Evolutionary conservation across 2,113 vertebrate species (phyloP).

Genomic region (Pyrgilauda ruficollis): DNA sequence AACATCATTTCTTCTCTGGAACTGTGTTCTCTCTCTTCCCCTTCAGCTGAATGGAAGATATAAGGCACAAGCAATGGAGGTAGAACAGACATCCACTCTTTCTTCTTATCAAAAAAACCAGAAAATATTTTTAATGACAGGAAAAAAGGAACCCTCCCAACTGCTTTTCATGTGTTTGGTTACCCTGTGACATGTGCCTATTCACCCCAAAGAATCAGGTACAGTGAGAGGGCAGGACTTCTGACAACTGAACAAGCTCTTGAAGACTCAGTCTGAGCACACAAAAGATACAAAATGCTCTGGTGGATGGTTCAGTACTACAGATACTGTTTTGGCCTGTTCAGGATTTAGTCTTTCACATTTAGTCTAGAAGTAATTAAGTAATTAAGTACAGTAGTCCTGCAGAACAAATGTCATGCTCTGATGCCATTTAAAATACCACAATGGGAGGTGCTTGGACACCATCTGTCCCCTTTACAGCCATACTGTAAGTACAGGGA

Average conservation of each 20-base stretch:
- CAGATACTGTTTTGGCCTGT: neutral
- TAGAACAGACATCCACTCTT: neutral
- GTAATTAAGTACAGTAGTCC: neutral
- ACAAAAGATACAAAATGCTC: neutral
- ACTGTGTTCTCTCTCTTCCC: neutral
- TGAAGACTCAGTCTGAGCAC: neutral
- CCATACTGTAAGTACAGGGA: neutral
- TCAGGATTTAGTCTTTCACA: neutral
- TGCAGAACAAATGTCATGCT: neutral
- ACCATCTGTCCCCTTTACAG: neutral
- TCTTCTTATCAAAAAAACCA: neutral
- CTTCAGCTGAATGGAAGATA: neutral
- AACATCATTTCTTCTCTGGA: neutral
- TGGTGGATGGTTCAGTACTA: neutral
- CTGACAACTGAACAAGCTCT: neutral
- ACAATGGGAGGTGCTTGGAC: neutral
- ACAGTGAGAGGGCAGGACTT: neutral
- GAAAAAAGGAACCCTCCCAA: rapidly evolving
- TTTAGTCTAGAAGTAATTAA: neutral
- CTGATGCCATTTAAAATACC: neutral
- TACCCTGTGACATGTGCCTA: neutral
- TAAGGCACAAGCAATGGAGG: neutral
- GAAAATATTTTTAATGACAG: neutral
- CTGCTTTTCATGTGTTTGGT: neutral
- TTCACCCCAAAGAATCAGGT: neutral